Evolutionary conservation across 2,113 vertebrate genomes (phyloP).

Genomic region (Peromyscus polionotus): DNA sequence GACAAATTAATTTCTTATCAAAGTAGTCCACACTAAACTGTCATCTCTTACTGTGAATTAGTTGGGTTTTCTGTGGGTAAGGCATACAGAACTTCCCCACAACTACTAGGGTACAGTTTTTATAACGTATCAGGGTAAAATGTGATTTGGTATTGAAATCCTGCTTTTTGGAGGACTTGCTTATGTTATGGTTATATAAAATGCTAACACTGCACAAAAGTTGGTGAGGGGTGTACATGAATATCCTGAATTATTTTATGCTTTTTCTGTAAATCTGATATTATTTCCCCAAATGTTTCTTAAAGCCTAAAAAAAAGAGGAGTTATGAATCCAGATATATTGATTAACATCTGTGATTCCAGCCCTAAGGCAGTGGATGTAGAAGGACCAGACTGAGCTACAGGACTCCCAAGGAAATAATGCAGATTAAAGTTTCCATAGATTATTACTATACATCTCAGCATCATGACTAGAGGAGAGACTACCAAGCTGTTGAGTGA

Average conservation of each 20-base stretch:
- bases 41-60: conserved; percentile 5
- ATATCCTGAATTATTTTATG: neutral
- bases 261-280: neutral
- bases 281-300: neutral
- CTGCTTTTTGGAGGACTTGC: neutral
- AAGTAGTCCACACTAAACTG: conserved; percentile 29
- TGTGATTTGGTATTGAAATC: conserved; percentile 16
- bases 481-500: neutral
- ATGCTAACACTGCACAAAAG: neutral
- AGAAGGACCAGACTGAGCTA: neutral
- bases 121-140: conserved; percentile 15
- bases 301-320: neutral
- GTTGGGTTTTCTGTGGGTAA: conserved; percentile 28
- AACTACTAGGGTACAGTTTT: neutral
- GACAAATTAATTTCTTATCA: conserved; percentile 65
- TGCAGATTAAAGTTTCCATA: neutral
- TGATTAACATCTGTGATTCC: neutral
- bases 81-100: neutral
- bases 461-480: neutral
- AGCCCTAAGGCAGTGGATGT: neutral
- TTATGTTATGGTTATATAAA: neutral
- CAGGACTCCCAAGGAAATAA: neutral
- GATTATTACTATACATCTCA: neutral
- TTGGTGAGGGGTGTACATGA: neutral
- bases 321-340: neutral